Evolutionary conservation across 1,140 invertebrate genomes (phyloP).

Genomic region (Drepana arcuata): DNA sequence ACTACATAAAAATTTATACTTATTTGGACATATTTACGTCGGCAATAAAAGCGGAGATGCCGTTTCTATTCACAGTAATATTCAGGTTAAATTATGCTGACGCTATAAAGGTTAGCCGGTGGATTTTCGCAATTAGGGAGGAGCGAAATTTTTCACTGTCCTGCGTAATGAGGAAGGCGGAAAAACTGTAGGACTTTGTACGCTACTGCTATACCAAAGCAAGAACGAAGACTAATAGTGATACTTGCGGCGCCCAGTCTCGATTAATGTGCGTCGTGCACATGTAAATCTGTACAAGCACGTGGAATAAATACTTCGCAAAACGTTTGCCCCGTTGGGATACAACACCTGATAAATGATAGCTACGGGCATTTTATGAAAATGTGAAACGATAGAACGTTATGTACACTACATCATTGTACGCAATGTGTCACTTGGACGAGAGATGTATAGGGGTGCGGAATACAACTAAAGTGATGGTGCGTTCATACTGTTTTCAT

Average conservation of each 20-base stretch:
- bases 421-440: no score
- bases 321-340: slow-evolving; percentile 44
- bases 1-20: slow-evolving; percentile 15
- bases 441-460: no score
- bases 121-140: slow-evolving; percentile 28
- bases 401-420: no score
- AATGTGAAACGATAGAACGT: slow-evolving; percentile 45
- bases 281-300: slow-evolving; percentile 46
- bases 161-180: slow-evolving; percentile 23
- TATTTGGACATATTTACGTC: slow-evolving; percentile 13
- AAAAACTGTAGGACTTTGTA: slow-evolving; percentile 19
- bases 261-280: slow-evolving; percentile 43
- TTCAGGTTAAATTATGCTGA: slow-evolving; percentile 28
- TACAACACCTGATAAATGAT: slow-evolving; percentile 59
- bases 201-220: slow-evolving; percentile 12
- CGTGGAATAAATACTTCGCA: slow-evolving; percentile 54
- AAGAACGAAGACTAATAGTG: slow-evolving; percentile 17
- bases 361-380: slow-evolving; percentile 51
- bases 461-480: no score
- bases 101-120: slow-evolving; percentile 25
- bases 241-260: slow-evolving; percentile 25
- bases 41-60: slow-evolving; percentile 21
- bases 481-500: no score
- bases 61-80: slow-evolving; percentile 29
- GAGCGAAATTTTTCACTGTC: slow-evolving; percentile 26